Evolutionary conservation across 2,888 invertebrate genomes (phyloP).

Genomic region (Philonicus albiceps): DNA sequence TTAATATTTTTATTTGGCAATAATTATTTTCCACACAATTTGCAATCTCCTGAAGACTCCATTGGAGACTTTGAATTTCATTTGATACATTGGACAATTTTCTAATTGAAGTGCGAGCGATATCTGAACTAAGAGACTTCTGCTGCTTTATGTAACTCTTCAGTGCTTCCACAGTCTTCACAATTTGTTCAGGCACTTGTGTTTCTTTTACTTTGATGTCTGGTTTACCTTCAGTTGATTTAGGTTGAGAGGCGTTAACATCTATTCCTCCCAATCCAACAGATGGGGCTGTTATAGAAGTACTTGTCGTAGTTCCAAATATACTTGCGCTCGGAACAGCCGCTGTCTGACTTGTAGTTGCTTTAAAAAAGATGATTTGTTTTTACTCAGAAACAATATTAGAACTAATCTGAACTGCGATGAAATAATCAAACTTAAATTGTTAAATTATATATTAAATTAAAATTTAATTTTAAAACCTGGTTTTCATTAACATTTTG

Average conservation of each 20-base stretch:
- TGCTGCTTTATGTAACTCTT: constrained; percentile 87
- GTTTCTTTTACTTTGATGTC: constrained; percentile 62
- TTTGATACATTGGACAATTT: constrained; percentile 59
- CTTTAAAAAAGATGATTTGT: not conserved
- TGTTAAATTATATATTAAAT: no score
- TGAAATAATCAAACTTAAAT: no score
- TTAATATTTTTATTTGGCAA: constrained; percentile 65
- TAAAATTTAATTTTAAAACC: no score
- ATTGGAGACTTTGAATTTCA: constrained; percentile 58
- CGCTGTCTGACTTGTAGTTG: not conserved
- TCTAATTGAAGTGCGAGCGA: constrained; percentile 72
- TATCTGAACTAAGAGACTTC: constrained; percentile 81
- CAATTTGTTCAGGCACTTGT: constrained; percentile 77
- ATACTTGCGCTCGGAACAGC: constrained; percentile 45
- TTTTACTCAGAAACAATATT: not conserved
- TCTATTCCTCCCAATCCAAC: constrained; percentile 62
- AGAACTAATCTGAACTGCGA: no score
- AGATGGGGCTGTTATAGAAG: constrained; percentile 54
- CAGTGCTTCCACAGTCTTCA: constrained; percentile 79
- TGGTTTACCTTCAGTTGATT: constrained; percentile 59
- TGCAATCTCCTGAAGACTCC: constrained; percentile 59
- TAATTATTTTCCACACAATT: constrained; percentile 60
- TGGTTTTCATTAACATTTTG: no score
- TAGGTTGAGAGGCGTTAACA: constrained; percentile 60
- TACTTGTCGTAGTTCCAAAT: constrained; percentile 54